These are phyloP conservation scores for Spongia lamella DNA, from an alignment of 37 sponge, comb jelly and placozoan species.

Conservation along the genomic window DNA sequence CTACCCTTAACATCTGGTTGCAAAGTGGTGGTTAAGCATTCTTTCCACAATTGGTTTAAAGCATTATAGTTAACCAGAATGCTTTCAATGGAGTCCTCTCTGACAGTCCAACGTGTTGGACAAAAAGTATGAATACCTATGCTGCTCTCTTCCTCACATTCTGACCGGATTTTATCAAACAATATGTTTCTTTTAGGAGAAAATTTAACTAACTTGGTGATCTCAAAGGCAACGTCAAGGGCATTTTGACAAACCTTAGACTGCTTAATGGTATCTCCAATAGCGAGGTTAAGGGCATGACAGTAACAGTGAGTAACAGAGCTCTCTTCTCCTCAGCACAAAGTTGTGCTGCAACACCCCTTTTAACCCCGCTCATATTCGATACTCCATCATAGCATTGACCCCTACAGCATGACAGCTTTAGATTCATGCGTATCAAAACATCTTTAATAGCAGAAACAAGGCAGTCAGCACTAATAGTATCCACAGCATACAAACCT, in stretches of 20 bases:
- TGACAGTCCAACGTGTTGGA: constrained; percentile 38
- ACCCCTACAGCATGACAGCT: constrained; percentile 6
- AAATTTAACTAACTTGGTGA: constrained; percentile 28
- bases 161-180: constrained; percentile 28
- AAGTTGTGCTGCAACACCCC: constrained; percentile 21
- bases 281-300: constrained; percentile 18
- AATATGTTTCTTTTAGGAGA: constrained; percentile 33
- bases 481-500: constrained; percentile 23
- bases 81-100: constrained; percentile 28
- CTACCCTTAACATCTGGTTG: constrained; percentile 31
- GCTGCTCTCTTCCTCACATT: constrained; percentile 1
- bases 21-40: constrained; percentile 20
- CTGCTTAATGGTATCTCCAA: too few species aligned
- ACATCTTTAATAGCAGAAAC: constrained; percentile 32
- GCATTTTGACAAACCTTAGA: background rate
- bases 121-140: constrained; percentile 31
- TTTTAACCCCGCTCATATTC: constrained; percentile 36
- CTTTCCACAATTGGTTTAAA: constrained; percentile 24
- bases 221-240: constrained; percentile 1
- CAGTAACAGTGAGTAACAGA: constrained; percentile 37
- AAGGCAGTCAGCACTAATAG: constrained; percentile 19
- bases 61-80: constrained; percentile 14
- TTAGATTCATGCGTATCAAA: constrained; percentile 13
- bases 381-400: constrained; percentile 42
- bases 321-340: constrained; percentile 14